phyloP scores from a whole-genome alignment of 1,140 invertebrate species.

The Cyphomyrmex costatus region DNA sequence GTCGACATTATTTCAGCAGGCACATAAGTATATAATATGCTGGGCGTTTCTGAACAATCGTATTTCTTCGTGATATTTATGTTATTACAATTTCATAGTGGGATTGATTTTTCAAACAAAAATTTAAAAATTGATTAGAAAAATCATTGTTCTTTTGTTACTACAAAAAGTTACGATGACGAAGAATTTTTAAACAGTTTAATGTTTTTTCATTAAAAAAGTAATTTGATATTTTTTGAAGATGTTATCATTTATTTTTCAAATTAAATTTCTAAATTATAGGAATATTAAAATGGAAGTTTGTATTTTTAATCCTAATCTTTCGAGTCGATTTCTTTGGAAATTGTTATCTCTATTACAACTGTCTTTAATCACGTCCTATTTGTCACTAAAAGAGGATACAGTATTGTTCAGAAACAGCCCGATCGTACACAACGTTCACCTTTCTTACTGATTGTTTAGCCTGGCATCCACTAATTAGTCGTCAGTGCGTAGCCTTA shows the following conservation, averaged over 20 bases:
- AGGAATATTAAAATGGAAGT: background rate
- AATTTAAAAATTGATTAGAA: background rate
- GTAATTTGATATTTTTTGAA: background rate
- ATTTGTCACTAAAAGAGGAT: background rate
- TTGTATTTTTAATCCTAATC: background rate
- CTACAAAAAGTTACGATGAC: background rate
- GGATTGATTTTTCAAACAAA: background rate
- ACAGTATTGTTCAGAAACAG: conserved; percentile 31
- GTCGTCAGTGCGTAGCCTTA: conserved; percentile 82
- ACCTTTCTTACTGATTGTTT: conserved; percentile 72
- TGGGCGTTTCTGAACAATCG: conserved; percentile 38
- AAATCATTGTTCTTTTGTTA: background rate
- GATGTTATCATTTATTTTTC: background rate
- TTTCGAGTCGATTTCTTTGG: background rate
- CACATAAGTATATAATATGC: conserved; percentile 60
- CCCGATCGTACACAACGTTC: conserved; percentile 54
- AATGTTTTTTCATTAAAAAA: background rate
- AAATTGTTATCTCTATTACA: background rate
- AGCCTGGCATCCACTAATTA: conserved; percentile 79
- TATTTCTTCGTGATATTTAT: background rate
- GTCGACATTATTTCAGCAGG: conserved; percentile 49
- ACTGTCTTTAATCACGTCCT: background rate
- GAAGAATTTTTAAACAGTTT: background rate
- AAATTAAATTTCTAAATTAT: conserved; percentile 1
- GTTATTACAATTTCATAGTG: background rate